Conservation (phyloP, 2,888 invertebrate species). For the Limnephilus marmoratus region DNA sequence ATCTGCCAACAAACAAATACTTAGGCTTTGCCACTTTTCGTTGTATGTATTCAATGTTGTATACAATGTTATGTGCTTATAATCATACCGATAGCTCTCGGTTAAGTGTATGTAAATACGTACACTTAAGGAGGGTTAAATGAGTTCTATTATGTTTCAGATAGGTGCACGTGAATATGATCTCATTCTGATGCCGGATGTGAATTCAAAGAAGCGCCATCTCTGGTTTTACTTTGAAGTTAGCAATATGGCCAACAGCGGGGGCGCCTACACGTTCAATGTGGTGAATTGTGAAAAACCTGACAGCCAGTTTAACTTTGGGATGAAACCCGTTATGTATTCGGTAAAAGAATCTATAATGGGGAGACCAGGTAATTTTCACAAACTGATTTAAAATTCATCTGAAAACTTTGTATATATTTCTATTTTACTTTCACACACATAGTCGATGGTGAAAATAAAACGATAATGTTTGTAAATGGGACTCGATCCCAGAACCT, state of each 20-base stretch:
- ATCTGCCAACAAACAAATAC: no score
- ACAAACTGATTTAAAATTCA: background rate
- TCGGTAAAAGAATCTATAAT: slow-evolving; percentile 85
- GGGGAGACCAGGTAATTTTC: slow-evolving; percentile 75
- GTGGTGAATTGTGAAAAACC: slow-evolving; percentile 92
- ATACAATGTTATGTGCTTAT: no score
- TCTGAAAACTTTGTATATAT: background rate
- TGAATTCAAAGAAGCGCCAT: slow-evolving; percentile 86
- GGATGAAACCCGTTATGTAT: slow-evolving; percentile 92
- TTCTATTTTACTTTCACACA: background rate
- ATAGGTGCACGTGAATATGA: slow-evolving; percentile 88
- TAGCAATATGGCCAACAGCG: slow-evolving; percentile 83
- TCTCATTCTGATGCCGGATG: slow-evolving; percentile 88
- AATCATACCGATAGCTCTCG: no score
- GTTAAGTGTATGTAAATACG: no score
- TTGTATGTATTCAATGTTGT: no score
- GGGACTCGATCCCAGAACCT: no score
- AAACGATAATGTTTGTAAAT: no score
- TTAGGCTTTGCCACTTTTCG: no score
- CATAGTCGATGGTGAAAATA: background rate
- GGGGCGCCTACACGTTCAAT: slow-evolving; percentile 86
- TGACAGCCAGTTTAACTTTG: slow-evolving; percentile 91
- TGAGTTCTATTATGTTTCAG: slow-evolving; percentile 72
- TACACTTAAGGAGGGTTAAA: no score
- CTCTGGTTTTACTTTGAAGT: slow-evolving; percentile 96